A percentile compares a stretch with the other conserved stretches of the same genome.
Conservation (phyloP, 2,113 vertebrate genomes). For the Phoxinus phoxinus region DNA sequence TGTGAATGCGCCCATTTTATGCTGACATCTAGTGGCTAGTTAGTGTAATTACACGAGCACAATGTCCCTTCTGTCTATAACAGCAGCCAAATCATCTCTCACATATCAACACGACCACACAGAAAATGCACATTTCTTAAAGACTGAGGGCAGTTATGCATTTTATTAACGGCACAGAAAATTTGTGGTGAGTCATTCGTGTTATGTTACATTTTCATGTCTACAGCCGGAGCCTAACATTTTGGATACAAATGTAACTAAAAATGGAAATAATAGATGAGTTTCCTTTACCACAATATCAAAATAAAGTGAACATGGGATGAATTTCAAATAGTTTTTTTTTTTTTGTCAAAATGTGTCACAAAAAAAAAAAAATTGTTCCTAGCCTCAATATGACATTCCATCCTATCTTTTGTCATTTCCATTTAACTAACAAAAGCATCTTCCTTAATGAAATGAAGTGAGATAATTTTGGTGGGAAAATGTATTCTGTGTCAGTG, state of each 20-base stretch:
- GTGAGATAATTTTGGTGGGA: neutral
- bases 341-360: neutral
- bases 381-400: neutral
- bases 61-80: conserved; percentile 12
- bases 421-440: neutral
- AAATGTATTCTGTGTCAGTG: neutral
- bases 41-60: conserved; percentile 10
- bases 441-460: neutral
- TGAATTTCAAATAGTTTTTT: neutral
- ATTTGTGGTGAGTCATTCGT: neutral
- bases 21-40: neutral
- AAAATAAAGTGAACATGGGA: neutral
- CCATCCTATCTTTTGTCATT: neutral
- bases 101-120: conserved; percentile 7
- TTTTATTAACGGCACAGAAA: neutral
- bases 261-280: too few relatives aligned
- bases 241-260: neutral
- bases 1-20: conserved; percentile 20
- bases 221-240: neutral
- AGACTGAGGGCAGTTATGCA: neutral
- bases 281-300: neutral
- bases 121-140: neutral
- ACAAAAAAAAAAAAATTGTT: neutral
- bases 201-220: neutral
- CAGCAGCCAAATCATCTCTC: neutral